phyloP scores from a whole-genome alignment of 2,797 vertebrate genomes.

The Monodelphis domestica region DNA sequence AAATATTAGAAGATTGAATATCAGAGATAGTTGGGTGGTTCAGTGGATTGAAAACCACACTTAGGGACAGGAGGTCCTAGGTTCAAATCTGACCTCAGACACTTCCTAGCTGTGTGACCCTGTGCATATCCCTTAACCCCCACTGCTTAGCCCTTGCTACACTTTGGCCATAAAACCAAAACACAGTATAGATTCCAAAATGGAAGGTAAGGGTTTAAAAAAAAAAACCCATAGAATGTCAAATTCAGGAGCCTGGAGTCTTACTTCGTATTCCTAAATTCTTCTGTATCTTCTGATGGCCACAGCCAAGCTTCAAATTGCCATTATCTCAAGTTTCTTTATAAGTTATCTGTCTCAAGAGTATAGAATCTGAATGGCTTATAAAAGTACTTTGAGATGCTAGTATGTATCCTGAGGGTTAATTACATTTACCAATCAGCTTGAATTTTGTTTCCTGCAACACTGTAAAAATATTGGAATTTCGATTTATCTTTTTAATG shows the following conservation, averaged over 20 bases:
- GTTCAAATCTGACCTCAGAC: too few species aligned
- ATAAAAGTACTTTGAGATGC: slow-evolving; percentile 18
- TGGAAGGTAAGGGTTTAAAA: too few species aligned
- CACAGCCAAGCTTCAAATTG: neutral
- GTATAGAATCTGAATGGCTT: slow-evolving; percentile 26
- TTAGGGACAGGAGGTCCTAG: too few species aligned
- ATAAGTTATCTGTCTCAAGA: slow-evolving; percentile 28
- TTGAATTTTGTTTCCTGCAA: slow-evolving; percentile 24
- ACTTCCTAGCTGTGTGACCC: too few species aligned
- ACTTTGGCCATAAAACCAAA: too few species aligned
- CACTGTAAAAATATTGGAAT: neutral
- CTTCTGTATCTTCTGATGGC: neutral
- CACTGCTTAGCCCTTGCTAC: too few species aligned
- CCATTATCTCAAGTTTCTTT: neutral
- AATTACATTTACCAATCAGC: neutral
- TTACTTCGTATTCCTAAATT: neutral
- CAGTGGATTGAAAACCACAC: too few species aligned
- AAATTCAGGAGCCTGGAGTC: neutral
- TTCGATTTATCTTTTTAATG: neutral
- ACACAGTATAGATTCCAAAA: too few species aligned
- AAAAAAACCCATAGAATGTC: neutral
- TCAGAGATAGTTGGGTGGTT: too few species aligned
- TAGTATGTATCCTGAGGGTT: neutral
- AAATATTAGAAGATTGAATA: too few species aligned
- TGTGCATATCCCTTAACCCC: too few species aligned